Evolutionary conservation across 2,888 invertebrate genomes (phyloP).

Genomic region (Eustalomyia histrio): DNA sequence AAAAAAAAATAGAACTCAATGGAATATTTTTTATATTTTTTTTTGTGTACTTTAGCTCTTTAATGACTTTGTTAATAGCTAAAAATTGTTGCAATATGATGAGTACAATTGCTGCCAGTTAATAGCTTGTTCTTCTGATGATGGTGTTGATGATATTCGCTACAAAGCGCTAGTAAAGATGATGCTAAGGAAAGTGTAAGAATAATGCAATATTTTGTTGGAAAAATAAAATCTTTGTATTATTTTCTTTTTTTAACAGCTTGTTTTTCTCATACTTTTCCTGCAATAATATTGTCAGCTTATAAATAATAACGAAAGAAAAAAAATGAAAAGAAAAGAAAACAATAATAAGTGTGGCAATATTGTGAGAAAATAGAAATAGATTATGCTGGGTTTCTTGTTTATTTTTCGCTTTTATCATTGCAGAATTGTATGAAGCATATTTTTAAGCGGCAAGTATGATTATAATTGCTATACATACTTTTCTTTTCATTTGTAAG

Average conservation of each 20-base stretch:
- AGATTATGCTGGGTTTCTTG: slow-evolving; percentile 11
- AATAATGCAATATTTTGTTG: slow-evolving; percentile 15
- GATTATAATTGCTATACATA: not conserved
- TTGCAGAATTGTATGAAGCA: not conserved
- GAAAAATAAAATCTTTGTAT: not conserved
- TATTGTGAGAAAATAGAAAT: slow-evolving; percentile 19
- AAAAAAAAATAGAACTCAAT: not conserved
- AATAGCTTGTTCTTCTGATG: slow-evolving; percentile 8
- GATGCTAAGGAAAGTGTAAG: not conserved
- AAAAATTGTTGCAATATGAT: slow-evolving; percentile 49
- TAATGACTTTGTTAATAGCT: slow-evolving; percentile 35
- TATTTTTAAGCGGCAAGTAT: slow-evolving; percentile 13
- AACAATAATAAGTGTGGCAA: slow-evolving; percentile 27
- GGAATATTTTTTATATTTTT: not conserved
- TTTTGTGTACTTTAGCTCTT: slow-evolving; percentile 28
- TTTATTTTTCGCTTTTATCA: not conserved
- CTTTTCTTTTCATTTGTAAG: slow-evolving; percentile 15
- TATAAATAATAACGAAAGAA: not conserved
- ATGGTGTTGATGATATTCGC: not conserved
- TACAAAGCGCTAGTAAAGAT: not conserved
- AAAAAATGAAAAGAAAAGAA: slow-evolving; percentile 10
- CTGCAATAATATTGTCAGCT: not conserved
- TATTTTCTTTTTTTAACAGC: not conserved
- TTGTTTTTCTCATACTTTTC: not conserved
- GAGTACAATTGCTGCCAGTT: slow-evolving; percentile 31